Base-by-base conservation (phyloP, 2,888 invertebrate genomes). In the Chrysolina americana region DNA sequence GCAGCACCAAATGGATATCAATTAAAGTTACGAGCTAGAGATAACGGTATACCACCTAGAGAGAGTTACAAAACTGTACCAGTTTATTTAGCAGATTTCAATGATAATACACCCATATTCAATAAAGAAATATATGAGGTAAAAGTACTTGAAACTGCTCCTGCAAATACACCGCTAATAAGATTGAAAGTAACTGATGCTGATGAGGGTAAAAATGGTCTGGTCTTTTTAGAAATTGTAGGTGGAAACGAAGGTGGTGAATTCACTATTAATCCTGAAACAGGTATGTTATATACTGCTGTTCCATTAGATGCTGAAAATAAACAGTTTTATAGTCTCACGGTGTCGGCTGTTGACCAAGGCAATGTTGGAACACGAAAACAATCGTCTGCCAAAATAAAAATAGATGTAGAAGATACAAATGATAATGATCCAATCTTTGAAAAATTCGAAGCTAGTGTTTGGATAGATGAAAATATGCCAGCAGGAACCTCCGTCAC, bases 361-460 rank as follows among this genome's bases (percentile, higher is more conserved):
- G 95, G 96, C 1, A 94, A 95, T 85, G 92, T 93, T 0, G 95
- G 95, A 1, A 93, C 94, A 15, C 90, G 96, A 65, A 94, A 95
- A 83, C 95, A 96, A 86, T 96, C 96, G 5, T 96, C 96, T 0
- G 96, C 96, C 0, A 96, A 96, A 89, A 95, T 98, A 0, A 95
- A 95, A 89, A 93, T 98, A 68, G 92, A 94, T 83, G 93, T 98
- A 4, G 89, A 94, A 70, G 98, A 98, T 88, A 94, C 95, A 70
- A 98, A 99, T 88, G 98, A 98, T 87, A 98, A 98, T 87, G 95
- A 96, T 84, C 98, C 98, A 0, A 90, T 94, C 68, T 98, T 98
- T 86, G 94, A 95, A 81, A 90, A 91, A 74, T 56, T 50, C 53
- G 68, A 92, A 81, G 89, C 92, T 86, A 91, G 92, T 15, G 94